phyloP scores from a whole-genome alignment of 2,888 invertebrate species.

The Drosophila anomalata region DNA sequence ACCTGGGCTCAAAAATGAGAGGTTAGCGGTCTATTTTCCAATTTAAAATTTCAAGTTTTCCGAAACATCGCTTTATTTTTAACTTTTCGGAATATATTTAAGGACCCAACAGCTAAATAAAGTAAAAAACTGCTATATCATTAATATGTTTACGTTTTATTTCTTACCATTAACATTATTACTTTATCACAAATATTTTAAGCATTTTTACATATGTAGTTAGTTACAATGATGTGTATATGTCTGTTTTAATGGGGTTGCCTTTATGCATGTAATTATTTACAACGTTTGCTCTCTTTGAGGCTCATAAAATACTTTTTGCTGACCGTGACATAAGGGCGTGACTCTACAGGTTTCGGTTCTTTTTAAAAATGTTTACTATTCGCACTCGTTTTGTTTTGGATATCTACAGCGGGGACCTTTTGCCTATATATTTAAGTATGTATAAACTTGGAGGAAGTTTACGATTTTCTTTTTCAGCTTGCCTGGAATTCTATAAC shows the following conservation, averaged over 20 bases:
- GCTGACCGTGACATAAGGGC: conserved; percentile 42
- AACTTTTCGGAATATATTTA: too few species aligned
- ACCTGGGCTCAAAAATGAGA: neutral
- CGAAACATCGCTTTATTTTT: neutral
- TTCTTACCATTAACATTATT: conserved; percentile 76
- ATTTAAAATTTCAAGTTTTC: neutral
- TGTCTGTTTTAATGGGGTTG: conserved; percentile 24
- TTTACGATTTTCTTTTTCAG: conserved; percentile 59
- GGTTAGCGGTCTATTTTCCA: neutral
- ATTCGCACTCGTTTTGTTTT: conserved; percentile 52
- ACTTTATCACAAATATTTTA: conserved; percentile 80
- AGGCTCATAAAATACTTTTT: conserved; percentile 37
- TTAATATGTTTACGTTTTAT: conserved; percentile 70
- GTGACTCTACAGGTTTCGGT: conserved; percentile 32
- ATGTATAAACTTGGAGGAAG: conserved; percentile 62
- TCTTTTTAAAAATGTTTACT: conserved; percentile 52
- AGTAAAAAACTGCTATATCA: conserved; percentile 22
- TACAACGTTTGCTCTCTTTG: conserved; percentile 41
- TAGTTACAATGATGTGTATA: conserved; percentile 72
- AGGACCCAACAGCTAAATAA: neutral
- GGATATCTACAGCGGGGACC: conserved; percentile 66
- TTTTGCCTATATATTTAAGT: conserved; percentile 22
- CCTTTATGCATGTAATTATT: conserved; percentile 38
- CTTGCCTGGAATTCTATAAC: conserved; percentile 42
- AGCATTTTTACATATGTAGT: conserved; percentile 78